Percentiles rank a stretch among this genome's conserved stretches.
phyloP scores from a whole-genome alignment of 2,113 vertebrate genomes.

The Hyla sarda region DNA sequence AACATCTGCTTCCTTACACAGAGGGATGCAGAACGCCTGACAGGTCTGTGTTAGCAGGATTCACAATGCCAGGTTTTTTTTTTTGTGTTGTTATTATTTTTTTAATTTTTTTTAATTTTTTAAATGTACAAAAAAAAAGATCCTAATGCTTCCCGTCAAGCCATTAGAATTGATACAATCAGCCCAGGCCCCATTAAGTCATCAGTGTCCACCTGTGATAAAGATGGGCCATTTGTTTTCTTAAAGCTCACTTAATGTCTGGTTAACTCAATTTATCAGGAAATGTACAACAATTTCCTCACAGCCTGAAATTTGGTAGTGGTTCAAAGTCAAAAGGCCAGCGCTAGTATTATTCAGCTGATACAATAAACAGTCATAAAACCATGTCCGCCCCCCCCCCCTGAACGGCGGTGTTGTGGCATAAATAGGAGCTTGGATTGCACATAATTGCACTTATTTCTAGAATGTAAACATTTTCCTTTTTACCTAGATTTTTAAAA shows the following conservation, averaged over 20 bases:
- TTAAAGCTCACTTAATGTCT: slow-evolving; percentile 99
- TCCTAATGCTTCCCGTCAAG: slow-evolving; percentile 99
- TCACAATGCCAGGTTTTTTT: slow-evolving; percentile 85
- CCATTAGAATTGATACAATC: slow-evolving; percentile 99
- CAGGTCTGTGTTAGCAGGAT: slow-evolving; percentile 91
- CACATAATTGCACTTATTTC: slow-evolving; percentile 38
- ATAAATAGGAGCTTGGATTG: slow-evolving; percentile 62
- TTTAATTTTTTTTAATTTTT: too few relatives aligned
- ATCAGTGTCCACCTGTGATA: slow-evolving; percentile 99
- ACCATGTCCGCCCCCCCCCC: slow-evolving; percentile 77
- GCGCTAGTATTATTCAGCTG: slow-evolving; percentile 93
- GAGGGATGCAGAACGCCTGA: slow-evolving; percentile 89
- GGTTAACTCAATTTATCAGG: slow-evolving; percentile 99
- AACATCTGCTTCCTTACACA: slow-evolving; percentile 97
- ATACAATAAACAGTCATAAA: slow-evolving; percentile 86
- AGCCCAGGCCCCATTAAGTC: slow-evolving; percentile 95
- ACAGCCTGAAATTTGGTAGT: slow-evolving; percentile 95
- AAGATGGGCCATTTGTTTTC: slow-evolving; percentile 99
- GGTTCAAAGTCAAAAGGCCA: slow-evolving; percentile 89
- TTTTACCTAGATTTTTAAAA: background rate
- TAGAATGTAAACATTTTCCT: background rate
- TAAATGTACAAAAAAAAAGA: slow-evolving; percentile 80
- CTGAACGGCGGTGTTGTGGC: slow-evolving; percentile 72
- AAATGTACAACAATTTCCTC: slow-evolving; percentile 99
- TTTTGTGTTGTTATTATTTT: too few relatives aligned